Evolutionary conservation across 2,113 vertebrate genomes (phyloP).

Genomic region (Oreochromis niloticus): DNA sequence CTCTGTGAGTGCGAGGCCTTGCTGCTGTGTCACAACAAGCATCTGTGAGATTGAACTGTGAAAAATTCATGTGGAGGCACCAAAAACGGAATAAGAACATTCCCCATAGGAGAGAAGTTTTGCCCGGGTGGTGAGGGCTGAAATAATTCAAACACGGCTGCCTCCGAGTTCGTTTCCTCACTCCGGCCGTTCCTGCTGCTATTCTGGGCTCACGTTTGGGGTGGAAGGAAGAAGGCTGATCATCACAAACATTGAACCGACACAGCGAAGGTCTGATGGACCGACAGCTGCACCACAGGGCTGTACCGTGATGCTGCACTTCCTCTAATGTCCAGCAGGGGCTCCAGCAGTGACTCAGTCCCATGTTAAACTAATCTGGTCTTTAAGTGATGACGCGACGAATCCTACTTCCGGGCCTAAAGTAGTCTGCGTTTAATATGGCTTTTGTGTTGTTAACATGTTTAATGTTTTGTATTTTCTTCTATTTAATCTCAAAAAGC

Average conservation of each 20-base stretch:
- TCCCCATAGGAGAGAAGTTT: background rate
- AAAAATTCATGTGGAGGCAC: background rate
- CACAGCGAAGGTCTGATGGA: background rate
- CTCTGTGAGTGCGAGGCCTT: background rate
- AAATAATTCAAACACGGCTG: background rate
- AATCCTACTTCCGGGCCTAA: no score
- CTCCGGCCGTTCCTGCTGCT: background rate
- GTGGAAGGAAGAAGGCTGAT: background rate
- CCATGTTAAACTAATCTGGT: background rate
- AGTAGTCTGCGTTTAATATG: no score
- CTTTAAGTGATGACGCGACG: no score
- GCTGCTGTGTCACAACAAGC: background rate
- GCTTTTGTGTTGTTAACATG: no score
- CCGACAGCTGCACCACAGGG: background rate
- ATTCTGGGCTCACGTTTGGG: background rate
- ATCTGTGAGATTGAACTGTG: background rate
- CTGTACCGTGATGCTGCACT: background rate
- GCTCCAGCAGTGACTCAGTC: background rate
- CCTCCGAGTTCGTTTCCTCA: background rate
- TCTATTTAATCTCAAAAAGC: no score
- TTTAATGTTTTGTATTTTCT: no score
- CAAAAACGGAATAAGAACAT: background rate
- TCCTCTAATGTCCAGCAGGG: background rate
- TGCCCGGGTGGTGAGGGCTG: background rate
- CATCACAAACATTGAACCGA: rapidly evolving